Conservation (phyloP, 2,113 vertebrate species). For the Beaufortia kweichowensis region DNA sequence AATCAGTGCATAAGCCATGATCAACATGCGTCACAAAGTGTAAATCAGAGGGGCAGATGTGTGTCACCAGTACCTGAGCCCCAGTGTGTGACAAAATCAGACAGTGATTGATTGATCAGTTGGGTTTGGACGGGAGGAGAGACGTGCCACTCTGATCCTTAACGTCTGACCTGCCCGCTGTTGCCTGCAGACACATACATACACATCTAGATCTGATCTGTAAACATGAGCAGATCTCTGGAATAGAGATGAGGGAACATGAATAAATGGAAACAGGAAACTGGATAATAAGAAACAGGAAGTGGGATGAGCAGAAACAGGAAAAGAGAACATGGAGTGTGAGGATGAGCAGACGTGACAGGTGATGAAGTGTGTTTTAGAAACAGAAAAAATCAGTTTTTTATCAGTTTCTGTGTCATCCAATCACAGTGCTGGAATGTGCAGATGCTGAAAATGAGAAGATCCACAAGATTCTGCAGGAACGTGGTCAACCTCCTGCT, state of each 20-base stretch:
- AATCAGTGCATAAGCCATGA: not conserved
- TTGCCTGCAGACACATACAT: slow-evolving; percentile 35
- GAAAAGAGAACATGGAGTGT: not conserved
- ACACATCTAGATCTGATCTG: not conserved
- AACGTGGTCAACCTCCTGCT: not conserved
- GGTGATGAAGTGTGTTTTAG: not conserved
- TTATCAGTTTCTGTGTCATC: not conserved
- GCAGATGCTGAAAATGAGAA: not conserved
- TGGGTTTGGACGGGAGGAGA: slow-evolving; percentile 27
- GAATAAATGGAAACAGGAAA: not conserved
- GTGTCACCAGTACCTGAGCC: slow-evolving; percentile 42
- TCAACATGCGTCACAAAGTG: not conserved
- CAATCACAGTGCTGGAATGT: slow-evolving; percentile 7
- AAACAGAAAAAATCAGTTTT: not conserved
- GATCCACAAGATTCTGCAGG: not conserved
- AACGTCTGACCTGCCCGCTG: slow-evolving; percentile 16
- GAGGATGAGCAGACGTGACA: not conserved
- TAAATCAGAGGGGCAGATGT: slow-evolving; percentile 1
- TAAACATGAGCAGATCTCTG: not conserved
- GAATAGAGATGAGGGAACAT: not conserved
- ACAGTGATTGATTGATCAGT: slow-evolving; percentile 49
- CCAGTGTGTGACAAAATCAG: slow-evolving; percentile 29
- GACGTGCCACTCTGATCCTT: slow-evolving; percentile 38
- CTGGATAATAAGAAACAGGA: not conserved
- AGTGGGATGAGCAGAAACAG: not conserved